These are phyloP conservation scores for Hippocampus mohnikei DNA, from an alignment of 2,113 vertebrate species.

Conservation along the genomic window DNA sequence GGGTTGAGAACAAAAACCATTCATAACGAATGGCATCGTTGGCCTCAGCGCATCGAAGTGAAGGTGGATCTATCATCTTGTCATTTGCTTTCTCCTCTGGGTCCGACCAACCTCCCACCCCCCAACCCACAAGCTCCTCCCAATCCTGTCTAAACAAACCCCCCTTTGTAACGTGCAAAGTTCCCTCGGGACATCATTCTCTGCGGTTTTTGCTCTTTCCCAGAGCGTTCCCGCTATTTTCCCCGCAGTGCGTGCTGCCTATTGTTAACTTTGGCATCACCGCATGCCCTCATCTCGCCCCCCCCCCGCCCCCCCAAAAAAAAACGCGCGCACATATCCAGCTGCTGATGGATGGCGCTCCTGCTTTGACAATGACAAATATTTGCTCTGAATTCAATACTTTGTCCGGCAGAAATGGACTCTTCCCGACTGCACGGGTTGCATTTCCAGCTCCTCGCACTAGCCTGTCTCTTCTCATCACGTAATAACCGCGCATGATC, in stretches of 20 bases:
- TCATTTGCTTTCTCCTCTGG: constrained; percentile 27
- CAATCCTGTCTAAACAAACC: constrained; percentile 38
- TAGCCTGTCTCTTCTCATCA: constrained; percentile 25
- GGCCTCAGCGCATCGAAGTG: not conserved
- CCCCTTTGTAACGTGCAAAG: constrained; percentile 29
- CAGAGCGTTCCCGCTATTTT: constrained; percentile 31
- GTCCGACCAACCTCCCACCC: not conserved
- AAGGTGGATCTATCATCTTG: constrained; percentile 12
- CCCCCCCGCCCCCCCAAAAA: not conserved
- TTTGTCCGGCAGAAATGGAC: not conserved
- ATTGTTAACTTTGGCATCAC: constrained; percentile 61
- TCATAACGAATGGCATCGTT: not conserved
- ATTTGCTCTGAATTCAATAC: not conserved
- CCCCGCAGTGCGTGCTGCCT: constrained; percentile 42
- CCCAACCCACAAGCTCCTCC: not conserved
- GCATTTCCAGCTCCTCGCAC: constrained; percentile 4
- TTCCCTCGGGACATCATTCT: constrained; percentile 8
- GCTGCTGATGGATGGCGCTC: not conserved
- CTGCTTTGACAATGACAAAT: constrained; percentile 16
- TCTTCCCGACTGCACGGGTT: not conserved
- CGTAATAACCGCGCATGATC: not conserved
- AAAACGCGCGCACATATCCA: not conserved
- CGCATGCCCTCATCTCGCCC: not conserved
- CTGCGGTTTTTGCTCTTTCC: constrained; percentile 35
- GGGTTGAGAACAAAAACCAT: not conserved